Evolutionary conservation across 2,113 vertebrate genomes (phyloP).

Genomic region (Muscicapa adusta): DNA sequence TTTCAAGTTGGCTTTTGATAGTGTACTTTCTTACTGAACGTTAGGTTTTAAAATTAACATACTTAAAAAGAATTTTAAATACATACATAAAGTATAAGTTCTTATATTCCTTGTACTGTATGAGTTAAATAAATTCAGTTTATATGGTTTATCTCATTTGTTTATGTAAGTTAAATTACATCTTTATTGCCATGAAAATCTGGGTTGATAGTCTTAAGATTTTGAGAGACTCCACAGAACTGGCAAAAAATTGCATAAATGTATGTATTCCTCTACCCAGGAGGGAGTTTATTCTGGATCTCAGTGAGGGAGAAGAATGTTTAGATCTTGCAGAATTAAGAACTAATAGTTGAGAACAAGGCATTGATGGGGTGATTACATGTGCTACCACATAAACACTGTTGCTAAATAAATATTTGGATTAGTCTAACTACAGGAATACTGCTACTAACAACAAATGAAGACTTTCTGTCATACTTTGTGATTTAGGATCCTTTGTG

Average conservation of each 20-base stretch:
- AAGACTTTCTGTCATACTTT: background rate
- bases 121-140: conserved; percentile 16
- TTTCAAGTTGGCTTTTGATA: conserved; percentile 9
- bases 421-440: background rate
- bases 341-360: background rate
- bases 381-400: background rate
- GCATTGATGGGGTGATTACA: background rate
- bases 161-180: background rate
- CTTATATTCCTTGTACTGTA: background rate
- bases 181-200: background rate
- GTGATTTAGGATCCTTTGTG: background rate
- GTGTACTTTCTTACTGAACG: background rate
- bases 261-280: background rate
- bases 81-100: background rate
- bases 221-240: background rate
- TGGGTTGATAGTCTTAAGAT: background rate
- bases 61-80: background rate
- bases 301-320: background rate
- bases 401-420: background rate
- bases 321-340: background rate
- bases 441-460: background rate
- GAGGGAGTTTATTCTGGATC: background rate
- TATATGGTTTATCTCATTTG: background rate
- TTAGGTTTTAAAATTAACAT: conserved; percentile 41
- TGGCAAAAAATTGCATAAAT: background rate